These are phyloP conservation scores for Grantiella picta DNA, from an alignment of 2,113 vertebrate species.

Conservation along the genomic window DNA sequence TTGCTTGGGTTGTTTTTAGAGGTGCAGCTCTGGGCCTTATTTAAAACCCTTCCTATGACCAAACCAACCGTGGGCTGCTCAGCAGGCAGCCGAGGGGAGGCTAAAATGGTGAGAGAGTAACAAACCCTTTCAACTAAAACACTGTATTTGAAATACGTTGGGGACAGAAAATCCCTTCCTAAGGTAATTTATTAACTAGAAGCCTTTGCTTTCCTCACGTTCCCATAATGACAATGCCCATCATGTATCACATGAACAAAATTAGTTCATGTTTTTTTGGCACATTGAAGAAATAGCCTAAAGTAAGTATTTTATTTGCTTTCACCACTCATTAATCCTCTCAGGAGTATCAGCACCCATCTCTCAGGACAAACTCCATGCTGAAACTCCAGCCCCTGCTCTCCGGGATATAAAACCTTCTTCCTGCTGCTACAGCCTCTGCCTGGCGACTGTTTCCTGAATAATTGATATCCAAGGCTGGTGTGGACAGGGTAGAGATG, in stretches of 20 bases:
- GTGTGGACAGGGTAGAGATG: neutral
- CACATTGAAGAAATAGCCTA: neutral
- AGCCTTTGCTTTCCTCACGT: neutral
- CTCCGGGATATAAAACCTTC: neutral
- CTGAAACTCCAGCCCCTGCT: neutral
- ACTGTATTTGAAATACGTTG: neutral
- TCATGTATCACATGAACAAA: neutral
- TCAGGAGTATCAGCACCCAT: neutral
- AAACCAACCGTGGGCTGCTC: neutral
- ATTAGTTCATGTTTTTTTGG: fast-evolving
- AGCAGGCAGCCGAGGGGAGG: neutral
- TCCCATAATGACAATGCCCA: neutral
- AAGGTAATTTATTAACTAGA: neutral
- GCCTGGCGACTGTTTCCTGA: neutral
- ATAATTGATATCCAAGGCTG: neutral
- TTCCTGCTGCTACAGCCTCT: neutral
- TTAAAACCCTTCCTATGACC: neutral
- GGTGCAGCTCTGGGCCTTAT: neutral
- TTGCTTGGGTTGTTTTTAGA: neutral
- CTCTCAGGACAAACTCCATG: neutral
- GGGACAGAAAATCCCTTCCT: neutral
- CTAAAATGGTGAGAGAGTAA: neutral
- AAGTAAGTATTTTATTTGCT: neutral
- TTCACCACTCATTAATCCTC: neutral
- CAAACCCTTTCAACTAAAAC: neutral